Conservation (phyloP, 2,113 vertebrate species). For the Corvus hawaiiensis region DNA sequence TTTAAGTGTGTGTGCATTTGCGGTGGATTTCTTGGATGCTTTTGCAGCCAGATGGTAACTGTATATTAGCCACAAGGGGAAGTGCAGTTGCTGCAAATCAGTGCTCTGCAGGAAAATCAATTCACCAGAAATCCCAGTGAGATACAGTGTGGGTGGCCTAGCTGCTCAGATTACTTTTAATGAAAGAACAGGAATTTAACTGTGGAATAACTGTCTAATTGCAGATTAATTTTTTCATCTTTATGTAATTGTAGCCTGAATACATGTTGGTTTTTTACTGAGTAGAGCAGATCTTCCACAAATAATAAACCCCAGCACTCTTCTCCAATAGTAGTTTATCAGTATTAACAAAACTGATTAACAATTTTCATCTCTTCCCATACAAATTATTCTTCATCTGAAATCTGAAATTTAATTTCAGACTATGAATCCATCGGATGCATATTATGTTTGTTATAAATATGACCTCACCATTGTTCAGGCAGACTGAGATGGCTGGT, state of each 20-base stretch:
- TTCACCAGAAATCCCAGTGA: background rate
- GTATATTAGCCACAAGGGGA: background rate
- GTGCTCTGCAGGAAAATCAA: background rate
- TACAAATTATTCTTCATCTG: background rate
- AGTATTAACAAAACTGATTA: background rate
- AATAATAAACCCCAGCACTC: background rate
- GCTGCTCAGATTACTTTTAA: background rate
- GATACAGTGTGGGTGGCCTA: background rate
- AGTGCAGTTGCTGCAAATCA: background rate
- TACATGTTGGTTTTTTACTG: background rate
- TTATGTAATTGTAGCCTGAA: background rate
- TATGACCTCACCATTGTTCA: background rate
- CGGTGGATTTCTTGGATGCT: background rate
- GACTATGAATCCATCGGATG: background rate
- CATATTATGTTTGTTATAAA: background rate
- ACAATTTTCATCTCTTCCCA: background rate
- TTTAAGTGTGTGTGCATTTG: conserved; percentile 8
- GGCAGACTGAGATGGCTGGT: background rate
- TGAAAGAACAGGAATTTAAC: background rate
- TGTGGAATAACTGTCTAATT: background rate
- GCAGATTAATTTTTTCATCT: background rate
- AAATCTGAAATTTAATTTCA: background rate
- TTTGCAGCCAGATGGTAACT: background rate
- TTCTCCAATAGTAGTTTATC: background rate
- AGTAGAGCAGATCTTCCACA: background rate